Percentiles rank a stretch among this genome's conserved stretches.
phyloP scores from a whole-genome alignment of 2,113 vertebrate species.

The mouse (Mus musculus) region GRCm39 chr4:101461501-101462000 shows the following conservation, averaged over 20 bases:
- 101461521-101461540: constrained; percentile 16
- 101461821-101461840: background rate
- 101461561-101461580: background rate
- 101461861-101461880: background rate
- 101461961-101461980: background rate
- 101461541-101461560: background rate
- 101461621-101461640: background rate
- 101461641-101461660: background rate
- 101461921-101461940: background rate
- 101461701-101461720: background rate
- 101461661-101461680: background rate
- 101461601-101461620: background rate
- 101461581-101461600: background rate
- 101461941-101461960: background rate
- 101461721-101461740: background rate
- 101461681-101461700: background rate
- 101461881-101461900: background rate
- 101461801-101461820: background rate
- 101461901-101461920: background rate
- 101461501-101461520: constrained; percentile 46
- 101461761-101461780: background rate
- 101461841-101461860: background rate
- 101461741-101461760: no score
- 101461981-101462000: background rate
- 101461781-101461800: background rate